These are phyloP conservation scores for Chironomus tentans DNA, from an alignment of 2,888 invertebrate genomes.

Conservation along the genomic window DNA sequence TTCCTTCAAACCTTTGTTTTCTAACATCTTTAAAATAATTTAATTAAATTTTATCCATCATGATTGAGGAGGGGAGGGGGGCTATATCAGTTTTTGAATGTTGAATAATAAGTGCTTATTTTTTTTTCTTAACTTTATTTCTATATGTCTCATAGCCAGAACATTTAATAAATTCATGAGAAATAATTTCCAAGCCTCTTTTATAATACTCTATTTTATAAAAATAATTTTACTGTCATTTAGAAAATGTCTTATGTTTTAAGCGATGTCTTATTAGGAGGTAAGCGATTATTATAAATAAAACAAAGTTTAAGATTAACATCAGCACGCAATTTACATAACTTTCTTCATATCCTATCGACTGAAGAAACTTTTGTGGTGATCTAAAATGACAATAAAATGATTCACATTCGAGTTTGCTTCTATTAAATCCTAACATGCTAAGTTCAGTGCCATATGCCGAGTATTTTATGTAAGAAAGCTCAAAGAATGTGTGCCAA, in stretches of 20 bases:
- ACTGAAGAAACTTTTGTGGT: slow-evolving; percentile 62
- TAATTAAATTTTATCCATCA: too few species aligned
- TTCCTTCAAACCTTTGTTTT: too few species aligned
- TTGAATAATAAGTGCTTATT: too few species aligned
- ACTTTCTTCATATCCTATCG: slow-evolving; percentile 53
- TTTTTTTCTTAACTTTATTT: too few species aligned
- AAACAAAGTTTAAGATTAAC: neutral
- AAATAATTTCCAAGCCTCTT: too few species aligned
- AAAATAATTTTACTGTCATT: neutral
- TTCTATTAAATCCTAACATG: slow-evolving; percentile 72
- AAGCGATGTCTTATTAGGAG: neutral
- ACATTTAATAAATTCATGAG: too few species aligned
- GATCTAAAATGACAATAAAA: slow-evolving; percentile 66
- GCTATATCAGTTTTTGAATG: too few species aligned
- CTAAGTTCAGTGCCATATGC: slow-evolving; percentile 68
- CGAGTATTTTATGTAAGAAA: slow-evolving; percentile 81
- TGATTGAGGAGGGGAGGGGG: too few species aligned
- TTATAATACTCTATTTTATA: too few species aligned
- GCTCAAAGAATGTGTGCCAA: slow-evolving; percentile 76
- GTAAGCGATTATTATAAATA: neutral
- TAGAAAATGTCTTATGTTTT: neutral
- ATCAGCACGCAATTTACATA: neutral
- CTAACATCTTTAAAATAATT: too few species aligned
- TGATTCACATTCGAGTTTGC: slow-evolving; percentile 56
- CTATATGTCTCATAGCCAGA: too few species aligned